Evolutionary conservation across 2,888 invertebrate genomes (phyloP).

Genomic region (Hypolimnas misippus): DNA sequence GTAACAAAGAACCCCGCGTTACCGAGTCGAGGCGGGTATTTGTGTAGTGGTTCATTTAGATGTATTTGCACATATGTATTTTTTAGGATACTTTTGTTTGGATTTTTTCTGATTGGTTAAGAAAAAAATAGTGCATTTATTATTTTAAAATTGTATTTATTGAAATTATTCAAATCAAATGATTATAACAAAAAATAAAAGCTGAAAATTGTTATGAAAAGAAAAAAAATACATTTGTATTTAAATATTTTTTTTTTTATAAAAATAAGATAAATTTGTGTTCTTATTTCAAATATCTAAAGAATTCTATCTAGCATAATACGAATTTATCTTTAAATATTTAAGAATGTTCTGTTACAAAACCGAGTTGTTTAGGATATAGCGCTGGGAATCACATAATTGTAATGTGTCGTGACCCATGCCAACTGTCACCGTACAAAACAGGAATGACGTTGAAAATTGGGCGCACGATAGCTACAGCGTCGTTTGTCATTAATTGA

Average conservation of each 20-base stretch:
- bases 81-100: no score
- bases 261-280: no score
- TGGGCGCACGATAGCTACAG: constrained; percentile 65
- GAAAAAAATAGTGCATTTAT: no score
- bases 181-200: no score
- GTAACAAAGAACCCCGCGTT: neutral
- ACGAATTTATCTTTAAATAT: neutral
- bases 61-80: neutral
- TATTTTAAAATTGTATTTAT: no score
- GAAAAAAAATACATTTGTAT: no score
- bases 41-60: neutral
- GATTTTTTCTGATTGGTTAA: no score
- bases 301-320: no score
- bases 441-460: constrained; percentile 79
- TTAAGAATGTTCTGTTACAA: neutral
- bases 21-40: neutral
- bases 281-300: no score
- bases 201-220: no score
- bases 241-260: no score
- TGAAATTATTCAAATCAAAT: no score
- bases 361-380: neutral
- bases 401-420: constrained; percentile 57
- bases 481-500: constrained; percentile 81
- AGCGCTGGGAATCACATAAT: constrained; percentile 11
- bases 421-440: constrained; percentile 76